These are phyloP conservation scores for Agrilus biguttatus DNA, from an alignment of 2,888 invertebrate species.

Conservation along the genomic window DNA sequence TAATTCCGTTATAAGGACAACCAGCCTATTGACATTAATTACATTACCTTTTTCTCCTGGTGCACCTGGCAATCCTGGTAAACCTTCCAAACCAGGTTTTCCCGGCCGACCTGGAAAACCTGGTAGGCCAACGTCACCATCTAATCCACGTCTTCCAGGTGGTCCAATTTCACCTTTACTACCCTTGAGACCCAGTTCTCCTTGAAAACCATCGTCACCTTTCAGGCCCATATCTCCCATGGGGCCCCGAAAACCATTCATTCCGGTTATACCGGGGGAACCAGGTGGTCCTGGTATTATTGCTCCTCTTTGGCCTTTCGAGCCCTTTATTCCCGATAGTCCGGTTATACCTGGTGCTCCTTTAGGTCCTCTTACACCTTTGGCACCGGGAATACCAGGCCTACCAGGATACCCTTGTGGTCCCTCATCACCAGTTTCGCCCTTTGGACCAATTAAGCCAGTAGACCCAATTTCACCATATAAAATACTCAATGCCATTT, in stretches of 20 bases:
- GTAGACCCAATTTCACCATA: constrained; percentile 31
- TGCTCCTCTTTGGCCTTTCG: constrained; percentile 24
- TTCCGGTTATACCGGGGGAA: constrained; percentile 26
- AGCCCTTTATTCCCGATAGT: constrained; percentile 15
- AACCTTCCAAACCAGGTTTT: constrained; percentile 16
- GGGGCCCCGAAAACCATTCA: constrained; percentile 20
- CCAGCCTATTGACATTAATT: no score
- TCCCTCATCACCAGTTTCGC: constrained; percentile 27
- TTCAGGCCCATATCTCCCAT: constrained; percentile 26
- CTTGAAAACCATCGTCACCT: constrained; percentile 21
- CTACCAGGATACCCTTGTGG: constrained; percentile 26
- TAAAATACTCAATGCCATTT: constrained; percentile 37
- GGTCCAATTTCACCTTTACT: constrained; percentile 22
- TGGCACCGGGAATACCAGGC: constrained; percentile 22
- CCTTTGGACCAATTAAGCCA: constrained; percentile 28
- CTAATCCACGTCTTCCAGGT: constrained; percentile 10
- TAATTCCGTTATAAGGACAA: no score
- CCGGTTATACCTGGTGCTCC: constrained; percentile 25
- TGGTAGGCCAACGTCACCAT: constrained; percentile 14
- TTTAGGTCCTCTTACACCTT: constrained; percentile 23
- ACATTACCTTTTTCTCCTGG: constrained; percentile 7
- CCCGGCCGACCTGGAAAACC: constrained; percentile 24
- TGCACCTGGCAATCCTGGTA: constrained; percentile 14
- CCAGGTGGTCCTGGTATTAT: constrained; percentile 23
- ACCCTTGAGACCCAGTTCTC: constrained; percentile 20